Conservation (phyloP, 2,113 vertebrate genomes). For the Megaleporinus macrocephalus region DNA sequence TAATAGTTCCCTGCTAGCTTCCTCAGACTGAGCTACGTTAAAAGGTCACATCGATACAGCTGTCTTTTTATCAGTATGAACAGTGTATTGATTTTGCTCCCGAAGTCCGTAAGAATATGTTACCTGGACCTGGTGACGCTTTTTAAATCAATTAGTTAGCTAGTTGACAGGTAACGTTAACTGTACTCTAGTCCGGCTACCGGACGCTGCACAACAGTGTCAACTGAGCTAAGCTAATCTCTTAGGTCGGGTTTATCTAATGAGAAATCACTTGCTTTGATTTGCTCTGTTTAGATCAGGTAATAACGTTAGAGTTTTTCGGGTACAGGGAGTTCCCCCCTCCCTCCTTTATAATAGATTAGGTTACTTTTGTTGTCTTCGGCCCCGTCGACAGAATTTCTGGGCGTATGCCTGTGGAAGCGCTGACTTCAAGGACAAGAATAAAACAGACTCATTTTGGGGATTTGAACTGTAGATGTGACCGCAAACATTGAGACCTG, state of each 20-base stretch:
- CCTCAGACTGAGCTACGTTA: background rate
- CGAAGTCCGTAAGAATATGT: background rate
- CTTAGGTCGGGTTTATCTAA: background rate
- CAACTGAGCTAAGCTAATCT: no score
- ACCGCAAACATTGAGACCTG: background rate
- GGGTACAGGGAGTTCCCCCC: background rate
- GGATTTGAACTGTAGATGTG: background rate
- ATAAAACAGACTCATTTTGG: slow-evolving; percentile 60
- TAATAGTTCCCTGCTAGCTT: background rate
- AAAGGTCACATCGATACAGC: background rate
- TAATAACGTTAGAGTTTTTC: background rate
- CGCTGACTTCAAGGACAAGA: slow-evolving; percentile 67
- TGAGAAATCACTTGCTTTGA: background rate
- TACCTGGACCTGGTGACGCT: background rate
- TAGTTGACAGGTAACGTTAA: background rate
- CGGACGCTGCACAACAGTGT: background rate
- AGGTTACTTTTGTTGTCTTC: slow-evolving; percentile 53
- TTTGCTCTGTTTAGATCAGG: background rate
- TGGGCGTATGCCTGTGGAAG: slow-evolving; percentile 78
- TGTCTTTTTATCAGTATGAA: background rate
- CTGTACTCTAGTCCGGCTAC: background rate
- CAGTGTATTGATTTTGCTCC: background rate
- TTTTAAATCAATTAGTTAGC: background rate
- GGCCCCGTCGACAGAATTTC: slow-evolving; percentile 71
- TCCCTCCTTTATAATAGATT: background rate